phyloP scores from a whole-genome alignment of 1,140 invertebrate species.

The Bombyx mandarina region DNA sequence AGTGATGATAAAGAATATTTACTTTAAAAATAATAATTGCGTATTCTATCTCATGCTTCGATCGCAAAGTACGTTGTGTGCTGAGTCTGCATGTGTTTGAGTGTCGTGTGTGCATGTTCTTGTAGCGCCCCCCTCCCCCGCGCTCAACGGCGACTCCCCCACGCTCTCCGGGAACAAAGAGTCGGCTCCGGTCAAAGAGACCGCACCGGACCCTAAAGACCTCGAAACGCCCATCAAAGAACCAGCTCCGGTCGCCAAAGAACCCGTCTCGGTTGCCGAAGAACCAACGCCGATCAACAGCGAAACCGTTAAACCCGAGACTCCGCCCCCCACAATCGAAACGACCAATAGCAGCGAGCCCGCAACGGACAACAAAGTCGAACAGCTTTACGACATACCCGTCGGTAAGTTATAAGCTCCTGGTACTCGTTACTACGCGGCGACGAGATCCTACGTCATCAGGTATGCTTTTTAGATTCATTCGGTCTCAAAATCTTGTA shows the following conservation, averaged over 20 bases:
- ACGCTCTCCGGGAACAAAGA: conserved; percentile 13
- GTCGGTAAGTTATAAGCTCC: conserved; percentile 76
- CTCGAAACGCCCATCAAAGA: conserved; percentile 9
- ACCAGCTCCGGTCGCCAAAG: conserved; percentile 1
- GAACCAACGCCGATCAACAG: conserved; percentile 2
- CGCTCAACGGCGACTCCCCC: conserved; percentile 41
- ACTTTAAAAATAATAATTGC: background rate
- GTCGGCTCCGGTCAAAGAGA: conserved; percentile 1
- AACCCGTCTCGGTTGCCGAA: conserved; percentile 7
- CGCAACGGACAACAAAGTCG: conserved; percentile 71
- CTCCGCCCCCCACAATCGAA: conserved; percentile 18
- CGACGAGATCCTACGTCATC: too few species aligned
- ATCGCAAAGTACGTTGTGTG: background rate
- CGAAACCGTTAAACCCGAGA: conserved; percentile 4
- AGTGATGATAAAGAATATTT: background rate
- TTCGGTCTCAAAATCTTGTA: background rate
- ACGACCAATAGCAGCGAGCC: conserved; percentile 42
- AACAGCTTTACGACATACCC: conserved; percentile 87
- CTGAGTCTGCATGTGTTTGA: conserved; percentile 8
- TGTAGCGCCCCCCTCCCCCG: conserved; percentile 35
- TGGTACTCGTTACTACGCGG: conserved; percentile 5
- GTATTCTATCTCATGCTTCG: background rate
- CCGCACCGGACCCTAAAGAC: conserved; percentile 11
- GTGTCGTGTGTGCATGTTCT: conserved; percentile 13
- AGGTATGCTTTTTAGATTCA: background rate